Percentiles rank a stretch among this genome's conserved stretches.
Conservation (phyloP, 2,113 vertebrate species). For the Brienomyrus brachyistius region DNA sequence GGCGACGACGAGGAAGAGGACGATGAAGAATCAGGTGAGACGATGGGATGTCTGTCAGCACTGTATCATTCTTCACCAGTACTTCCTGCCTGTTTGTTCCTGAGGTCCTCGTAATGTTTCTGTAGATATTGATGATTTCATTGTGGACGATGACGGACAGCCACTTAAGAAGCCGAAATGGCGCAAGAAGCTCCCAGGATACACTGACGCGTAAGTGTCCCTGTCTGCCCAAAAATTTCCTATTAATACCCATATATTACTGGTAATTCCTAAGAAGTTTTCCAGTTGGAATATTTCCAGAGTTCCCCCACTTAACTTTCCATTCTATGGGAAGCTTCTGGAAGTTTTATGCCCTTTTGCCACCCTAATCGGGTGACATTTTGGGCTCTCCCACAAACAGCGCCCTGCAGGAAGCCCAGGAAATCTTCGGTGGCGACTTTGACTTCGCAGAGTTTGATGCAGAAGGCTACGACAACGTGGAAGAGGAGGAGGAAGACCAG, state of each 20-base stretch:
- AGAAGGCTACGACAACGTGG: constrained; percentile 84
- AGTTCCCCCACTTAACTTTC: too few relatives aligned
- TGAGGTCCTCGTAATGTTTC: neutral
- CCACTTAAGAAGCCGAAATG: constrained; percentile 89
- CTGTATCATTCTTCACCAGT: neutral
- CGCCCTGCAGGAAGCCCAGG: constrained; percentile 94
- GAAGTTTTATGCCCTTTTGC: too few relatives aligned
- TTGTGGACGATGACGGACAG: constrained; percentile 94
- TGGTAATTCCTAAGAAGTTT: too few relatives aligned
- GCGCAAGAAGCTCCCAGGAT: constrained; percentile 90
- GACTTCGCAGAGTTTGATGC: constrained; percentile 95
- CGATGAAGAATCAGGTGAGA: constrained; percentile 86
- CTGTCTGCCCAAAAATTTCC: neutral
- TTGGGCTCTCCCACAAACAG: constrained; percentile 45
- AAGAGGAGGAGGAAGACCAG: constrained; percentile 89
- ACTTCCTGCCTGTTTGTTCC: neutral
- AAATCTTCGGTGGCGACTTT: constrained; percentile 96
- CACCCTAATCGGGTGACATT: neutral
- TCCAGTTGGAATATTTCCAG: too few relatives aligned
- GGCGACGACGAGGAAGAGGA: constrained; percentile 82
- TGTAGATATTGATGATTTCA: constrained; percentile 92
- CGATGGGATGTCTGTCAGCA: neutral
- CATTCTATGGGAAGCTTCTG: neutral
- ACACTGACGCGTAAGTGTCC: constrained; percentile 87
- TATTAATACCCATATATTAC: too few relatives aligned